Base-by-base conservation (phyloP, 2,113 vertebrate genomes). In the Ranitomeya imitator region DNA sequence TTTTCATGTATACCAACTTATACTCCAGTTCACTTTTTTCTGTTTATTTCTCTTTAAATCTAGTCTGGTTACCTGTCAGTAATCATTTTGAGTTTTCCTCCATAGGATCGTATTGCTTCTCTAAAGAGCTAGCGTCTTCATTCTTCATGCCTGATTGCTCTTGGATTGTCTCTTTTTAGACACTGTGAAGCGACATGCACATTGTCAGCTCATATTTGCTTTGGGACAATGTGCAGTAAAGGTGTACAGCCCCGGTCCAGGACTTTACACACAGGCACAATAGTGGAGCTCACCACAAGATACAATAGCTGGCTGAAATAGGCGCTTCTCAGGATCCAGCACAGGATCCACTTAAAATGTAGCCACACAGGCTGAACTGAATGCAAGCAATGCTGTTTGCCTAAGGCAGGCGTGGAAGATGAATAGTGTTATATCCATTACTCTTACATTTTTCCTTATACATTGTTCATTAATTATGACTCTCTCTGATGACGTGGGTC, bases 131-230 rank as follows among this genome's bases (percentile, higher is more conserved):
- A 83, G 69, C 54, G 19, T 83, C 60, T n/a, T 63, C 31, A 84
- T 52, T 13, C 9, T 14, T n/a, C 26, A 52, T 55, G n/a, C 26
- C 19, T 54, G 51, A 54, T 26, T 52, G 45, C 82, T 54, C 21
- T 83, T 5, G 81, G 81, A 83, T 83, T 83, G 65, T 52, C 63
- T 52, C 31, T 71, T 80, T 71, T 55, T 52, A 23, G 45, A 16
- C 82, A 18, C 60, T 55, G 45, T 85, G 57, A 73, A 55, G 21
- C 21, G 80, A 80, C 85, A 18, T 76, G 86, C 67, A 51, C 31
- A 26, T 23, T 71, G 74, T 82, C 63, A 74, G 69, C 63, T 21
- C 19, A 26, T 88, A 54, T 83, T 88, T 83, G 80, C 67, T 83
- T 65, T 76, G 55, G 67, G 83, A 63, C 67, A 73, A 82, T 63